A percentile compares a stretch with the other conserved stretches of the same genome.
Conservation (phyloP, 2,888 invertebrate species). For the Synanthedon tipuliformis region DNA sequence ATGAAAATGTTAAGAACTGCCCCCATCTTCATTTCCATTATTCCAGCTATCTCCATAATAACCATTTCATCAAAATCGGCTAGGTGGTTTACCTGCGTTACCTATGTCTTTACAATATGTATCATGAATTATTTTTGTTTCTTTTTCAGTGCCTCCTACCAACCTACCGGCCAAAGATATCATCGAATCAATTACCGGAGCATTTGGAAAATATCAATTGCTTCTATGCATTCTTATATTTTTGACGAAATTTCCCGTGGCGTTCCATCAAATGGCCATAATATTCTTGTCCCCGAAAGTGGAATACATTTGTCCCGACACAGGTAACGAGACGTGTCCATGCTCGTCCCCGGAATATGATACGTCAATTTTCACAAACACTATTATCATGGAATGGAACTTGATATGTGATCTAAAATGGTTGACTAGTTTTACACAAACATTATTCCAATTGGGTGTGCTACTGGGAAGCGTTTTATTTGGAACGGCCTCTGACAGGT, state of each 20-base stretch:
- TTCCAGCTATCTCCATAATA: no score
- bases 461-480: constrained; percentile 79
- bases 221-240: constrained; percentile 46
- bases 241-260: constrained; percentile 55
- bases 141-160: constrained; percentile 15
- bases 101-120: neutral
- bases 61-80: neutral
- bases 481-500: constrained; percentile 82
- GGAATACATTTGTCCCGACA: constrained; percentile 29
- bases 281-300: constrained; percentile 59
- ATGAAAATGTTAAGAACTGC: no score
- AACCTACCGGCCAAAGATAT: constrained; percentile 19
- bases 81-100: neutral
- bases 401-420: constrained; percentile 76
- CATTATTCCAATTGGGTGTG: constrained; percentile 80
- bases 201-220: constrained; percentile 65
- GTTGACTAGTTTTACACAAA: constrained; percentile 77
- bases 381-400: constrained; percentile 81
- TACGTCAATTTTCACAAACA: constrained; percentile 74
- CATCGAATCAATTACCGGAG: constrained; percentile 54
- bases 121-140: neutral
- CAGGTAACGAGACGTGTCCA: constrained; percentile 51
- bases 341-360: constrained; percentile 73
- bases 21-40: no score
- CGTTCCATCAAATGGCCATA: constrained; percentile 64